Evolutionary conservation across 23 tunicate species (phyloP).

Genomic region (Styela plicata): DNA sequence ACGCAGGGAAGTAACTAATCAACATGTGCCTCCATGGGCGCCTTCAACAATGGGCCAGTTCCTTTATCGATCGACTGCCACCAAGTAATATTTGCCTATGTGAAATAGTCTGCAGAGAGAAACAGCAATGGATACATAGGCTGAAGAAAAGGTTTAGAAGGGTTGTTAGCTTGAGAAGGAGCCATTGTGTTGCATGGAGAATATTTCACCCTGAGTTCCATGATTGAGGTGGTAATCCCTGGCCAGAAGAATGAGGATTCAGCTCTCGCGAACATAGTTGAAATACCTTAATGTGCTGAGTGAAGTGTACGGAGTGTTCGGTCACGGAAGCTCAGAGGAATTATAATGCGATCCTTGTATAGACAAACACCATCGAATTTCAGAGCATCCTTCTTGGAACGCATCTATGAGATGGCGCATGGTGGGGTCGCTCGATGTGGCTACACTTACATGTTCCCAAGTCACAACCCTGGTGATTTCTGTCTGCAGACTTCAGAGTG

Average conservation of each 20-base stretch:
- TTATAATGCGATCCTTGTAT: neutral
- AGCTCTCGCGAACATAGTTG: neutral
- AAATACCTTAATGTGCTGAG: neutral
- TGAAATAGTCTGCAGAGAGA: slow-evolving; percentile 1
- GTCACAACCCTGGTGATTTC: neutral
- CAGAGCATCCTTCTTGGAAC: neutral
- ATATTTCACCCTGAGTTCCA: neutral
- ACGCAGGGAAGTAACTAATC: neutral
- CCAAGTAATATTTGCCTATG: neutral
- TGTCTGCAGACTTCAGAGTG: neutral
- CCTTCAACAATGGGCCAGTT: slow-evolving; percentile 5
- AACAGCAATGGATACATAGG: neutral
- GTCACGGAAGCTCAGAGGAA: neutral
- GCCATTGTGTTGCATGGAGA: neutral
- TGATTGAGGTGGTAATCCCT: neutral
- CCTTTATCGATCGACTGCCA: neutral
- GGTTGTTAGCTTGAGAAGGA: neutral
- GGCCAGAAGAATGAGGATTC: slow-evolving; percentile 10
- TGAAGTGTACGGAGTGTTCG: neutral
- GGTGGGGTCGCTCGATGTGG: neutral
- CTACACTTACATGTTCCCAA: neutral
- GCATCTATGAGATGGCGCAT: neutral
- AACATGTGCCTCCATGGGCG: neutral
- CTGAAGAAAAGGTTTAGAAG: neutral
- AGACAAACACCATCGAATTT: neutral